phyloP scores from a whole-genome alignment of 2,888 invertebrate species.

The Pseudococcus jackbeardsleyi region DNA sequence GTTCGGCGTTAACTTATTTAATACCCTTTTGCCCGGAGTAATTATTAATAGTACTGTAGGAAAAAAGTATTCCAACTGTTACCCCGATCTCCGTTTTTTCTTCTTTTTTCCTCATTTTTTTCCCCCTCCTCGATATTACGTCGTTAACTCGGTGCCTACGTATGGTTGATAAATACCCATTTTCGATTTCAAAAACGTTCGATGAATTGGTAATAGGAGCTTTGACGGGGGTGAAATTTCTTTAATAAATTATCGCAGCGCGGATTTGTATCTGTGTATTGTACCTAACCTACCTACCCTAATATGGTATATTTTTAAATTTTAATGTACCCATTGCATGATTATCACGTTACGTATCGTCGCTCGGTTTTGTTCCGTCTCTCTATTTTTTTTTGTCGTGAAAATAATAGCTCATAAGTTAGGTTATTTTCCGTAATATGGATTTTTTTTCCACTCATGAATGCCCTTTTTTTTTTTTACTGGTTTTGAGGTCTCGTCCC shows the following conservation, averaged over 20 bases:
- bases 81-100: background rate
- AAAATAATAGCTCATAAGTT: background rate
- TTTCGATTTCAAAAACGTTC: background rate
- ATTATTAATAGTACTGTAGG: background rate
- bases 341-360: background rate
- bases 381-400: background rate
- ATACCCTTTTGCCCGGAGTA: background rate
- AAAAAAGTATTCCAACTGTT: background rate
- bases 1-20: constrained; percentile 35
- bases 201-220: background rate
- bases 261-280: background rate
- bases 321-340: background rate
- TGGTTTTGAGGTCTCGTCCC: too few species aligned
- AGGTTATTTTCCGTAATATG: background rate
- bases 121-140: background rate
- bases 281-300: background rate
- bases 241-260: background rate
- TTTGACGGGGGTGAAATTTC: background rate
- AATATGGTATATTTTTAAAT: background rate
- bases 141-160: background rate
- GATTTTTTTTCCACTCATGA: background rate
- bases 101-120: background rate
- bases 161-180: background rate
- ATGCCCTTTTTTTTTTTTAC: background rate
- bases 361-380: background rate